Evolutionary conservation across 2,888 invertebrate genomes (phyloP), one percentile per base, ranked within the genome.

Genomic region (Drosophila austrosaltans): DNA sequence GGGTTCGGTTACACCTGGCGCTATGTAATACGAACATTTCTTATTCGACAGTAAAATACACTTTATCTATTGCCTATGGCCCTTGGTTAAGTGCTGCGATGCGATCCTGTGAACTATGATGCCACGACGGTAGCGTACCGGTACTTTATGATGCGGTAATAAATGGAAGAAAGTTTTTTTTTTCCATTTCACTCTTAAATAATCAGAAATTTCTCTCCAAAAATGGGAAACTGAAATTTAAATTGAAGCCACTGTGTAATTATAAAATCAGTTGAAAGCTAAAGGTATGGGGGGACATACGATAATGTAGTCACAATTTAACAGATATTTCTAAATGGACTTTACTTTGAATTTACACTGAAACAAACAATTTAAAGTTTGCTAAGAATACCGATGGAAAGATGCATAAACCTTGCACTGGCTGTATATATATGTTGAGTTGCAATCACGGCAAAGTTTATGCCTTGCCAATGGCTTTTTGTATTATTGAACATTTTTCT

Each of bases 1-100:
- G 67, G 68, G 63, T 63, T 62, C 62, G 69, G 63, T 66, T 71
- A 68, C 82, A 87, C 73, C 82, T 77, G 77, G 57, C 57, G 22
- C 10, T 30, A 16, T 39, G 36, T 63, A n/a, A 40, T 40, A 40
- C 40, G 40, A n/a, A 40, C 40, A n/a, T n/a, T 54, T 69, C 69
- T 39, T 66, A 12, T 44, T 60, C 28, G 30, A 44, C 44, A 60
- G 48, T 48, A 32, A 44, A 60, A 60, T 60, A 28, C 48, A 60
- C 44, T 20, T 44, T 44, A 60, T 48, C 48, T 30, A 60, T 39
- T 57, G 20, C 39, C 20, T 22, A 39, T 57, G 57, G 57, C 57
- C 57, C 12, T 20, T 30, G 57, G 39, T 39, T 57, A 57, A 39
- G 57, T 36, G 36, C 48, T 12, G 12, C 48, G 48, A 30, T 32